phyloP scores from a whole-genome alignment of 1,140 invertebrate species.

The Drosophila bifasciata region DNA sequence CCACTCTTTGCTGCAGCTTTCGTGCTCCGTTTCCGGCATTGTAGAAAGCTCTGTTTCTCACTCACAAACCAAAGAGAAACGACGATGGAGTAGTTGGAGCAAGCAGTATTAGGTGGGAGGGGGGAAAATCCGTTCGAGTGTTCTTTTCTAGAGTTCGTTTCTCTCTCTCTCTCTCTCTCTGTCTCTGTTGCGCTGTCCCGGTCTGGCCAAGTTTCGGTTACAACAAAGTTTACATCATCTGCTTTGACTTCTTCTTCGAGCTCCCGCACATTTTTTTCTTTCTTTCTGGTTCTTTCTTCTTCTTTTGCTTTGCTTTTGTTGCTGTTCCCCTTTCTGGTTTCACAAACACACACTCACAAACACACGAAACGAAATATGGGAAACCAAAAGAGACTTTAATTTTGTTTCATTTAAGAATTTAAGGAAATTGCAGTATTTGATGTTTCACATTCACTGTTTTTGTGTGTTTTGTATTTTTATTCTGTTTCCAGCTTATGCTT shows the following conservation, averaged over 20 bases:
- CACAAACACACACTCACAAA: conserved; percentile 35
- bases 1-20: conserved; percentile 88
- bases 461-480: conserved; percentile 31
- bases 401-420: conserved; percentile 51
- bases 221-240: conserved; percentile 78
- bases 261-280: conserved; percentile 39
- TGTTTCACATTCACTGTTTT: conserved; percentile 23
- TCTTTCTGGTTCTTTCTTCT: conserved; percentile 38
- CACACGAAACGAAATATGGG: conserved; percentile 41
- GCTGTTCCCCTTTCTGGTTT: conserved; percentile 37
- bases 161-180: conserved; percentile 31
- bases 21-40: conserved; percentile 85
- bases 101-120: neutral
- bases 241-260: conserved; percentile 22
- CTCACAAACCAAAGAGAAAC: neutral
- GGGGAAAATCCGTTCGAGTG: neutral
- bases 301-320: conserved; percentile 54
- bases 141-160: conserved; percentile 12
- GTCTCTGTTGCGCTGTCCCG: neutral
- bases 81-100: neutral
- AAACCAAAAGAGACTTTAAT: conserved; percentile 51
- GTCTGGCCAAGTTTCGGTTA: conserved; percentile 28
- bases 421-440: conserved; percentile 49
- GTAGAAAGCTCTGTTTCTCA: conserved; percentile 32
- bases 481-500: conserved; percentile 38